phyloP scores from a whole-genome alignment of 2,888 invertebrate species.

The Leptopilina myrica region DNA sequence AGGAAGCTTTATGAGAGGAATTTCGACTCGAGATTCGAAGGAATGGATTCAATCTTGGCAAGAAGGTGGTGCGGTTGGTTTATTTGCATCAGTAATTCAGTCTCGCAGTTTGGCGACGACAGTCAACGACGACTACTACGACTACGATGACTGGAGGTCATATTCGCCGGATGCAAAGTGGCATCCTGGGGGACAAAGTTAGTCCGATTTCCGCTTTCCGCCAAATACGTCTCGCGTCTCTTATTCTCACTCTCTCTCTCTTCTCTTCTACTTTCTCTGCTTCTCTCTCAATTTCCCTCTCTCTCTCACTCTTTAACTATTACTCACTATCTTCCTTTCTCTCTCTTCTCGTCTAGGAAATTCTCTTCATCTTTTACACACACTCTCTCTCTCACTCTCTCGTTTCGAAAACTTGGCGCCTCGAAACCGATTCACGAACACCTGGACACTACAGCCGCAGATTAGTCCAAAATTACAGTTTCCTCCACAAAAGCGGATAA shows the following conservation, averaged over 20 bases:
- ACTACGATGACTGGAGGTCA: conserved; percentile 42
- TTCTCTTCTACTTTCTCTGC: not conserved
- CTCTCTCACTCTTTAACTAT: too few species aligned
- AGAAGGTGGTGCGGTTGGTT: conserved; percentile 68
- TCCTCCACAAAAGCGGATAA: conserved; percentile 14
- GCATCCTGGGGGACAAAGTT: conserved; percentile 67
- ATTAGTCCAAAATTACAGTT: conserved; percentile 18
- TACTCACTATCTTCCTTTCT: not conserved
- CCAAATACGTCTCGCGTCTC: conserved; percentile 15
- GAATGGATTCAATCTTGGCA: conserved; percentile 68
- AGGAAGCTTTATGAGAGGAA: conserved; percentile 70
- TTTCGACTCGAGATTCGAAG: conserved; percentile 69
- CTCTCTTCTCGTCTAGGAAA: not conserved
- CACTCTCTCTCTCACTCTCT: not conserved
- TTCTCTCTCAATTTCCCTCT: too few species aligned
- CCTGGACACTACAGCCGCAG: conserved; percentile 1
- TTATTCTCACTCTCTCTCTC: not conserved
- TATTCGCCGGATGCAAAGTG: conserved; percentile 69
- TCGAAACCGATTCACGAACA: conserved; percentile 11
- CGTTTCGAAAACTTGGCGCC: conserved; percentile 17
- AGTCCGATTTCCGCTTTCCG: conserved; percentile 40
- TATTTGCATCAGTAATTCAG: conserved; percentile 75
- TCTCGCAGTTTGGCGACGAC: conserved; percentile 54
- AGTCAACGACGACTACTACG: conserved; percentile 50
- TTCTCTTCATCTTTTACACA: too few species aligned